Percentiles rank a stretch among this genome's conserved stretches.
Conservation (phyloP, 2,888 invertebrate species). For the Holacanthella duospinosa region DNA sequence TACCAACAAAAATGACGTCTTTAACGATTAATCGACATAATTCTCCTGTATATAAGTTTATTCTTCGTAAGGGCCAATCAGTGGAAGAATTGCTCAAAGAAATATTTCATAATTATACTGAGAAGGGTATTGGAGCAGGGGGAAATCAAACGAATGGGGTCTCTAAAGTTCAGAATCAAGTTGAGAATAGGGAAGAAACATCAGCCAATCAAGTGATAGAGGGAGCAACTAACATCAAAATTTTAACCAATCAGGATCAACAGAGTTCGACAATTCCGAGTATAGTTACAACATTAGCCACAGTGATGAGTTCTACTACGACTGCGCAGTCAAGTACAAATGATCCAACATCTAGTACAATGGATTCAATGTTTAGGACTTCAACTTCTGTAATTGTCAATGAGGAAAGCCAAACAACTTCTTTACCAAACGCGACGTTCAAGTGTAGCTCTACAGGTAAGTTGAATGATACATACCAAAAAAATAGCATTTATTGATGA, state of each 20-base stretch:
- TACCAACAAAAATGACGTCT: slow-evolving; percentile 12
- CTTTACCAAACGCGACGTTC: slow-evolving; percentile 31
- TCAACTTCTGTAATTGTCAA: slow-evolving; percentile 26
- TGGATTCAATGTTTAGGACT: slow-evolving; percentile 23
- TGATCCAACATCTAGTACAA: slow-evolving; percentile 11
- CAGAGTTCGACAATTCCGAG: not conserved
- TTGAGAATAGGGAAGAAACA: not conserved
- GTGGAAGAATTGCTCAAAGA: slow-evolving; percentile 39
- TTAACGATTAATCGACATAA: slow-evolving; percentile 27
- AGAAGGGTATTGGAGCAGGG: slow-evolving; percentile 13
- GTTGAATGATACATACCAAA: not conserved
- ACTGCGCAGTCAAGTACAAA: not conserved
- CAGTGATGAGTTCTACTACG: not conserved
- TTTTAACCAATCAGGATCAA: not conserved
- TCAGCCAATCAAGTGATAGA: not conserved
- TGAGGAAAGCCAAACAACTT: slow-evolving; percentile 16
- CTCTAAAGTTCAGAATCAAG: not conserved
- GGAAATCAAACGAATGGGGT: not conserved
- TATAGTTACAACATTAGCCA: not conserved
- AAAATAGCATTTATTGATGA: too few species aligned
- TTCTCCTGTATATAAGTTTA: slow-evolving; percentile 39
- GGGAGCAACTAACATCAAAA: not conserved
- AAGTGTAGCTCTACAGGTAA: slow-evolving; percentile 36
- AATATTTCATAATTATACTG: slow-evolving; percentile 36
- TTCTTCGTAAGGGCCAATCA: slow-evolving; percentile 38